Percentiles rank a stretch among this genome's conserved stretches.
Conservation (phyloP, 2,113 vertebrate species). For the Pipa parva region DNA sequence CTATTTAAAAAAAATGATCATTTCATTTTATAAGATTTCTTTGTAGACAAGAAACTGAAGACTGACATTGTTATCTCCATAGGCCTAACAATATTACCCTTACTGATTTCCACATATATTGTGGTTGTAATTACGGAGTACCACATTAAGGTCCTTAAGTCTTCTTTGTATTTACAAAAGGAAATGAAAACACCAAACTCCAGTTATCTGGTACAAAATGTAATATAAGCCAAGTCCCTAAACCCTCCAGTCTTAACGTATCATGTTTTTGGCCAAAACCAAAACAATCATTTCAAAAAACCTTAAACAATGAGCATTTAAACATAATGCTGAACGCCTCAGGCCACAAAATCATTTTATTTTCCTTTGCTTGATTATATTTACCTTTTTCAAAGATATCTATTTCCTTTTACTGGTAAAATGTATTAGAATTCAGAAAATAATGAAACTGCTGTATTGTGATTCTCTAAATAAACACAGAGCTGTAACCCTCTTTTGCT, state of each 20-base stretch:
- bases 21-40: too few species aligned
- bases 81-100: too few species aligned
- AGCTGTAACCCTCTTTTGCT: not conserved
- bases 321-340: conserved; percentile 2
- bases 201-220: not conserved
- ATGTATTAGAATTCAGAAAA: not conserved
- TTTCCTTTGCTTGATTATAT: not conserved
- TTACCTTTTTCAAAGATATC: conserved; percentile 9
- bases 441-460: not conserved
- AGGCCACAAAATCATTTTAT: conserved; percentile 21
- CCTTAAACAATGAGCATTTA: conserved; percentile 6
- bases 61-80: too few species aligned
- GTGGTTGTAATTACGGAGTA: too few species aligned
- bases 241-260: conserved; percentile 22
- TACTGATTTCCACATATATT: too few species aligned
- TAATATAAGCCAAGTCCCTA: not conserved
- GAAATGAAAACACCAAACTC: not conserved
- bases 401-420: not conserved
- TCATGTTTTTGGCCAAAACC: conserved; percentile 10
- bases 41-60: too few species aligned
- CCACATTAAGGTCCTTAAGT: not conserved
- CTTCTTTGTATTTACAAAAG: not conserved
- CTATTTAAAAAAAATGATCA: too few species aligned
- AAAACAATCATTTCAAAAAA: conserved; percentile 14
- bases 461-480: conserved; percentile 3